A percentile compares a stretch with the other conserved stretches of the same genome.
phyloP scores from a whole-genome alignment of 2,797 vertebrate genomes.

The Lindbergichthys nudifrons region DNA sequence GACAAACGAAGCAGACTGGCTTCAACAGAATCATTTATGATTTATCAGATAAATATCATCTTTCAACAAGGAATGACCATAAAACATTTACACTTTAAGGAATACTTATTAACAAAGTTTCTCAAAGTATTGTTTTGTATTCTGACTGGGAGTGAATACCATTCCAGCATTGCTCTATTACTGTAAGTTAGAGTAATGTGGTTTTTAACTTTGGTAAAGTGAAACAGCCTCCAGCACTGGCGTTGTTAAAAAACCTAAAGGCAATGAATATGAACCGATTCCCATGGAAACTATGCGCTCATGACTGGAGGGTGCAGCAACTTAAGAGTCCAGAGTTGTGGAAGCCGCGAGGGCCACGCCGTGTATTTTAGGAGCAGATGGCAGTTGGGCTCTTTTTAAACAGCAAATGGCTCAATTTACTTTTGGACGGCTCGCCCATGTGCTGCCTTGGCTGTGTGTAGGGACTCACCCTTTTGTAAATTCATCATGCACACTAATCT shows the following conservation, averaged over 20 bases:
- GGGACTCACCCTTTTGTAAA: constrained; percentile 6
- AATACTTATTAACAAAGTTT: too few relatives aligned
- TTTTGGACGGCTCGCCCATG: constrained; percentile 25
- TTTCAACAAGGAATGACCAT: background rate
- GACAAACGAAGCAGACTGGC: background rate
- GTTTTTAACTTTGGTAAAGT: too few relatives aligned
- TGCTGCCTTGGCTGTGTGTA: constrained; percentile 2
- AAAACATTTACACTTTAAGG: too few relatives aligned
- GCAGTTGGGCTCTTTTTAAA: constrained; percentile 56
- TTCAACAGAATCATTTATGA: background rate
- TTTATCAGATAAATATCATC: background rate
- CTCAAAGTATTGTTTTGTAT: background rate
- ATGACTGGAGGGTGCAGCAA: constrained; percentile 52
- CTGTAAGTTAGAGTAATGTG: too few relatives aligned
- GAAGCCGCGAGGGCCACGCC: constrained; percentile 43
- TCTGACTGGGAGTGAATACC: background rate
- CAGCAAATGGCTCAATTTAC: constrained; percentile 64
- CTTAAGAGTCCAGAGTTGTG: constrained; percentile 59
- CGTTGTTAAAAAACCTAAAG: too few relatives aligned
- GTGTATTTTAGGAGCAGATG: constrained; percentile 61
- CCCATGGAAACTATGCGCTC: constrained; percentile 74
- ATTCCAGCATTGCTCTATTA: background rate
- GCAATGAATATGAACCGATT: constrained; percentile 50
- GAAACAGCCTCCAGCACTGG: too few relatives aligned
- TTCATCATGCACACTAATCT: constrained; percentile 10